Base-by-base conservation (phyloP, 2,797 vertebrate genomes). In the Tinamus major region DNA sequence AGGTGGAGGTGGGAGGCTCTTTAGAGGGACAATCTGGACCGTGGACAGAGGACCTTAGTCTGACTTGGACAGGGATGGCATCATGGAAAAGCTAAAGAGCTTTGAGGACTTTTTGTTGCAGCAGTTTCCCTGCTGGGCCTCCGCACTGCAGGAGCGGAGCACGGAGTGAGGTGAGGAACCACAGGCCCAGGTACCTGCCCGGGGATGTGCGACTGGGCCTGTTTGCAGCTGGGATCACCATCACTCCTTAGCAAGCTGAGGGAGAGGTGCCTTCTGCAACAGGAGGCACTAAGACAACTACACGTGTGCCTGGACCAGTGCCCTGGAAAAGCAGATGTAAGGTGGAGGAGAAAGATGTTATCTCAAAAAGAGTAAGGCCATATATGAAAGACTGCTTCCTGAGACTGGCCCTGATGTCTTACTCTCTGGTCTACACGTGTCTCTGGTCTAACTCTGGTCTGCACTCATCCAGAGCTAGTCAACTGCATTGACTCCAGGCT, bases 141-240 rank as follows among this genome's bases (percentile, higher is more conserved):
- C 21, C 1, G 1, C 70, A 41, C 21, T 56, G 39, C 27, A 5
- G 26, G 19, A 44, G 46, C 29, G 35, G 75, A 12, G 14, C 49
- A 3, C 2, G 56, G 51, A 19, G 6, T 26, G 26, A n/a, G 3
- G 13, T 55, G 56, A 51, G 0, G 0, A n/a, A 31, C 46, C 1
- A 2, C 27, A 7, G 35, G n/a, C 0, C 0, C 69, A 49, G 42
- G 1, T 15, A 41, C 51, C 42, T 59, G 3, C 21, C 0, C 37
- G 29, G 46, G 48, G 20, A 4, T 20, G 1, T 4, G n/a, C 41
- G 64, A 13, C 39, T 70, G 76, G 26, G 8, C 13, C 13, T 37
- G 23, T 56, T 78, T 48, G 35, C 15, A 4, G 67, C 2, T 46
- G 37, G 33, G 26, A 31, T 91, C 56, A 39, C 42, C 6, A 13